Percentiles rank a stretch among this genome's conserved stretches.
Conservation (phyloP, 2,797 vertebrate species). For the Sternarchorhynchus goeldii region DNA sequence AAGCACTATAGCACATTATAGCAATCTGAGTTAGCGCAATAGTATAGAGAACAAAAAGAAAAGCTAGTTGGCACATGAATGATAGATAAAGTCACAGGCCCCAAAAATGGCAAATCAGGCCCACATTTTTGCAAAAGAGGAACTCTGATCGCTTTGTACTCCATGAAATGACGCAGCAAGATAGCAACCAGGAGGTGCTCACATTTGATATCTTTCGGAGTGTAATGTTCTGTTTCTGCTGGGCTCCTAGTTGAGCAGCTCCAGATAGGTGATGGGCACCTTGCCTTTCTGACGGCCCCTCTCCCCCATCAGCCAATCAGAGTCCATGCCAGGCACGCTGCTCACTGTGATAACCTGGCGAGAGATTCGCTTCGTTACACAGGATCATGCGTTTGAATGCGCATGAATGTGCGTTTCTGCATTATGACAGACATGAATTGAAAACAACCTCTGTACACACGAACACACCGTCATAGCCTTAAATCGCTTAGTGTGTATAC, state of each 20-base stretch:
- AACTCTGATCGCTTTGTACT: slow-evolving; percentile 75
- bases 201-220: slow-evolving; percentile 9
- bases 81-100: slow-evolving; percentile 67
- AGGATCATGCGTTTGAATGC: background rate
- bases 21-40: slow-evolving; percentile 74
- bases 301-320: slow-evolving; percentile 88
- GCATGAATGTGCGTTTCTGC: background rate
- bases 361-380: background rate
- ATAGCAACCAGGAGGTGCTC: slow-evolving; percentile 67
- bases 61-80: slow-evolving; percentile 72
- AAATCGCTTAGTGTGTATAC: too few species aligned
- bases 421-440: background rate
- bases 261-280: slow-evolving; percentile 88
- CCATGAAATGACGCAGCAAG: slow-evolving; percentile 75
- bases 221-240: background rate
- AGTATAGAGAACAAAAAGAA: slow-evolving; percentile 71
- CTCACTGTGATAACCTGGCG: slow-evolving; percentile 83
- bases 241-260: slow-evolving; percentile 77
- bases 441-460: too few species aligned
- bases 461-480: too few species aligned
- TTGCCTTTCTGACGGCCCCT: slow-evolving; percentile 86
- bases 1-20: slow-evolving; percentile 72
- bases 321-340: slow-evolving; percentile 84
- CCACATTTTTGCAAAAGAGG: slow-evolving; percentile 69
- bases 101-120: slow-evolving; percentile 55